Percentiles rank a stretch among this genome's conserved stretches.
phyloP scores from a whole-genome alignment of 2,888 invertebrate species.

The Archips crataeganus region DNA sequence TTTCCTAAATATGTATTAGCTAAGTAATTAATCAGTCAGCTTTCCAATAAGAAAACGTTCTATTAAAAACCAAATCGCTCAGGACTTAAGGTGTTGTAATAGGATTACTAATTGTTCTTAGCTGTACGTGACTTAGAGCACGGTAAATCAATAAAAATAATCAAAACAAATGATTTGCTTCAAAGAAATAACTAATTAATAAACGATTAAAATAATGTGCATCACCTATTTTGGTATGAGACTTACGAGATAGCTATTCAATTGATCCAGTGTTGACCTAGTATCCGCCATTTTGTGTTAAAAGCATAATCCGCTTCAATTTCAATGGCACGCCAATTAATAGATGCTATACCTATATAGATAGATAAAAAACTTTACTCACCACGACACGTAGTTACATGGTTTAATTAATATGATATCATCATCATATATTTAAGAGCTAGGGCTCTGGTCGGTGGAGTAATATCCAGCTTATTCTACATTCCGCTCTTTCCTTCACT shows the following conservation, averaged over 20 bases:
- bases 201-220: slow-evolving; percentile 54
- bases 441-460: too few species aligned
- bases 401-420: too few species aligned
- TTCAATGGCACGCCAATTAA: too few species aligned
- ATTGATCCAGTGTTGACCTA: slow-evolving; percentile 40
- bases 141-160: slow-evolving; percentile 47
- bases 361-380: too few species aligned
- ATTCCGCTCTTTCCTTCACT: too few species aligned
- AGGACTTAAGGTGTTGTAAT: not conserved
- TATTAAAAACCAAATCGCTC: not conserved
- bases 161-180: slow-evolving; percentile 72
- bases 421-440: too few species aligned
- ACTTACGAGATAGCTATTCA: slow-evolving; percentile 47
- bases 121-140: slow-evolving; percentile 65
- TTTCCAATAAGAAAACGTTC: not conserved
- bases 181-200: slow-evolving; percentile 58
- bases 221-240: slow-evolving; percentile 50
- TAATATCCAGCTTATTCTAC: too few species aligned
- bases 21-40: too few species aligned
- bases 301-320: too few species aligned
- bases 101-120: not conserved
- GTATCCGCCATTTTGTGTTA: slow-evolving; percentile 1
- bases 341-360: too few species aligned
- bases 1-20: too few species aligned
- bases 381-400: too few species aligned